phyloP scores from a whole-genome alignment of 2,888 invertebrate species.

The Saturnia japonica region DNA sequence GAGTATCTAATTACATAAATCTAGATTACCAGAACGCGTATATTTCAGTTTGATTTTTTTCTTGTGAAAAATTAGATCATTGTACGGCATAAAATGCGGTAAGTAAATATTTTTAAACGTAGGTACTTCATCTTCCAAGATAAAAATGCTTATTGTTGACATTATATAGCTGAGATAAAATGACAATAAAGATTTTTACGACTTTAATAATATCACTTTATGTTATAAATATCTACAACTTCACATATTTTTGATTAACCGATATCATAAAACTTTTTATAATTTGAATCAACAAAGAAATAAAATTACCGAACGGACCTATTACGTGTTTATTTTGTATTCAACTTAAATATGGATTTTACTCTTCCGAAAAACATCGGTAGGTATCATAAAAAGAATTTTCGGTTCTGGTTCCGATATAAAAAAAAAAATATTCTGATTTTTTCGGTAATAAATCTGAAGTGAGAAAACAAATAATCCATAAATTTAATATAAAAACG shows the following conservation, averaged over 20 bases:
- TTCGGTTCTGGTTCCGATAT: too few species aligned
- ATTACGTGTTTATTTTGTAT: too few species aligned
- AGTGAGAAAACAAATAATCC: too few species aligned
- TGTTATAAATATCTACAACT: background rate
- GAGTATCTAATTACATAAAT: too few species aligned
- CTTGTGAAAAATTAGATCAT: background rate
- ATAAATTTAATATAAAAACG: too few species aligned
- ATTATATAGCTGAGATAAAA: conserved; percentile 8
- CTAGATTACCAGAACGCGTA: background rate
- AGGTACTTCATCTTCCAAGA: background rate
- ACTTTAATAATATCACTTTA: background rate
- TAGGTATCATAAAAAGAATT: too few species aligned
- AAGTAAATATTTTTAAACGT: conserved; percentile 3
- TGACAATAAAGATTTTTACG: background rate
- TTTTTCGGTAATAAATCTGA: too few species aligned
- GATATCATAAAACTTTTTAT: background rate
- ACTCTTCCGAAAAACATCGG: too few species aligned
- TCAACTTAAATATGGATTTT: too few species aligned
- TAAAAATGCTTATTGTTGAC: background rate
- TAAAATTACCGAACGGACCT: too few species aligned
- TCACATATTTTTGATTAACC: background rate
- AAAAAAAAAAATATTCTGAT: too few species aligned
- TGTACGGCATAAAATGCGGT: conserved; percentile 6
- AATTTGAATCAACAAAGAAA: too few species aligned
- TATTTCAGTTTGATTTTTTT: background rate